These are phyloP conservation scores for Lacerta bilineata DNA, from an alignment of 2,797 vertebrate genomes.

Conservation along the genomic window DNA sequence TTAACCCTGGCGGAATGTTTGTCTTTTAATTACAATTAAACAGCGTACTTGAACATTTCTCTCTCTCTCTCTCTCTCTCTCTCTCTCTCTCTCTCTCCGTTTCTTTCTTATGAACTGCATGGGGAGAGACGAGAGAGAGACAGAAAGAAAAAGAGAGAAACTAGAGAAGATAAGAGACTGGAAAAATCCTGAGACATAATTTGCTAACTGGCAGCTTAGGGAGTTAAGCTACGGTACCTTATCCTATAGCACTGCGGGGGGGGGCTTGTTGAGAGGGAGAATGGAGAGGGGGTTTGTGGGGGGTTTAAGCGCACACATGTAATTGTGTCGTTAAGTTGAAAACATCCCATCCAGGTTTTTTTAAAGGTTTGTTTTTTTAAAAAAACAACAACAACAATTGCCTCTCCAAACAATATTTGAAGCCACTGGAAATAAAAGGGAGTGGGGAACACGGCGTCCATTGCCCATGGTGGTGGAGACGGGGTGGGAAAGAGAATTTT, in stretches of 20 bases:
- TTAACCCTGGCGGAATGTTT: conserved; percentile 62
- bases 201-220: neutral
- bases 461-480: neutral
- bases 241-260: rapidly evolving
- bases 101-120: neutral
- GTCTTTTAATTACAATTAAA: conserved; percentile 73
- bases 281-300: too few relatives aligned
- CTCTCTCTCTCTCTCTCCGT: rapidly evolving
- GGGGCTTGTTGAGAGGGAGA: neutral
- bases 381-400: neutral
- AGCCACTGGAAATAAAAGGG: neutral
- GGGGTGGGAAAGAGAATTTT: neutral
- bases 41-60: conserved; percentile 34
- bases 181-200: conserved; percentile 2
- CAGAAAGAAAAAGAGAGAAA: neutral
- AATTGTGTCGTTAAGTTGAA: neutral
- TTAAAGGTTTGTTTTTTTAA: too few relatives aligned
- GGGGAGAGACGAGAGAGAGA: neutral
- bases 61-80: neutral
- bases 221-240: neutral
- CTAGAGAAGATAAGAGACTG: neutral
- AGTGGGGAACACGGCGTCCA: neutral
- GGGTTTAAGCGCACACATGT: neutral
- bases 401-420: neutral
- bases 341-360: too few relatives aligned